Evolutionary conservation across 2,888 invertebrate genomes (phyloP), one percentile per base, ranked within the genome.

Genomic region (Epicampocera succincta): DNA sequence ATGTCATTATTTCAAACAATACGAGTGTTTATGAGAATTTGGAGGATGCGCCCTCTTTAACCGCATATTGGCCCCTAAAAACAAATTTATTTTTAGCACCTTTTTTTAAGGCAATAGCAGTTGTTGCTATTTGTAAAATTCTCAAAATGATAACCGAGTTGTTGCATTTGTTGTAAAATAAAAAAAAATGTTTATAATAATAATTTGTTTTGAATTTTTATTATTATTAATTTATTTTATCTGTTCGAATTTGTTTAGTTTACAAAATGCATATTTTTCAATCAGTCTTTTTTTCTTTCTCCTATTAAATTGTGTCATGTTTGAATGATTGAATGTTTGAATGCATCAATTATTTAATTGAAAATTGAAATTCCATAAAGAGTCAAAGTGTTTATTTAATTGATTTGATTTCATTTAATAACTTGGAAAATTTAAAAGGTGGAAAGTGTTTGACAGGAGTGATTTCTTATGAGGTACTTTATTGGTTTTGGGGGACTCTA

Each of bases 31-130:
- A 40, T 11, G 33, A 63, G 15, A 52, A 40, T 50, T 50, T 68
- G 46, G 52, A 61, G 71, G 56, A 63, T 50, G 54, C 52, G 61
- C 58, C 61, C 68, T 68, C 73, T 68, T 68, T 13, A 69, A 74
- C 56, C 56, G 38, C 63, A 69, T 15, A 58, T 29, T 54, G 48
- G 58, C 48, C 65, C 13, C 19, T 17, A 63, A 50, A 38, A 48
- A 9, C 3, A 17, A 25, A 17, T 60, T 60, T 71, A 66, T 66
- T 60, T 66, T 65, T 60, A 75, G 50, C 25, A 52, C 29, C 65
- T 58, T 54, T 69, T 50, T 42, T 15, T 25, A 65, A 63, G 52
- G 2, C 3, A 19, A 19, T 21, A 48, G 17, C 3, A 19, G n/a
- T 21, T 38, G 17, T 42, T 40, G 42, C 61, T 68, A 79, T 79